Evolutionary conservation across 2,113 vertebrate genomes (phyloP).

Genomic region (Empidonax alnorum): DNA sequence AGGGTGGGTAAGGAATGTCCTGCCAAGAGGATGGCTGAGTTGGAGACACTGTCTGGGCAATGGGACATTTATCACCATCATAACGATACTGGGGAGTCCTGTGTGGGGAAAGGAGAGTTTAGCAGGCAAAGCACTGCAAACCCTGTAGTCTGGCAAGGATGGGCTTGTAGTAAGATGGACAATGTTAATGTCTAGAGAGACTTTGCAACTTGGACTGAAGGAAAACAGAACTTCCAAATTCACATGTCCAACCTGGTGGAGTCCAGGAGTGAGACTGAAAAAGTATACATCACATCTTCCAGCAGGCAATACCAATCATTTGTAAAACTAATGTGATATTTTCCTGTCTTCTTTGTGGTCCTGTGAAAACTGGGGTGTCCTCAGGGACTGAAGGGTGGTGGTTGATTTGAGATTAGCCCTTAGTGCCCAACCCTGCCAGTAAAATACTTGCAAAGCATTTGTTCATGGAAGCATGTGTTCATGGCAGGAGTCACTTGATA

Average conservation of each 20-base stretch:
- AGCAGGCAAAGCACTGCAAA: neutral
- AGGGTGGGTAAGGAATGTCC: neutral
- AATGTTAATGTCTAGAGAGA: neutral
- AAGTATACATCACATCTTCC: neutral
- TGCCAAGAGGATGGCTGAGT: neutral
- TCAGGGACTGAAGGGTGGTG: neutral
- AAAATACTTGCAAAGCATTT: neutral
- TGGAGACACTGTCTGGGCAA: neutral
- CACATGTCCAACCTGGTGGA: neutral
- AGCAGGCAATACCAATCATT: neutral
- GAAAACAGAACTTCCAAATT: neutral
- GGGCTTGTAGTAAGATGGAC: neutral
- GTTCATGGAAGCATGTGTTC: neutral
- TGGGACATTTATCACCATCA: neutral
- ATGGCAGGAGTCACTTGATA: neutral
- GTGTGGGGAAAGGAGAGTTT: neutral
- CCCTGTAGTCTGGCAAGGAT: neutral
- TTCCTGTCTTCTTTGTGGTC: neutral
- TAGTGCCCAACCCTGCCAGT: neutral
- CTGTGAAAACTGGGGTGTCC: neutral
- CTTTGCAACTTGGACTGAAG: neutral
- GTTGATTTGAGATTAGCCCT: neutral
- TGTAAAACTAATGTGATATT: neutral
- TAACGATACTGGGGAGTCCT: neutral
- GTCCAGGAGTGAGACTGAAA: neutral